Base-by-base conservation (phyloP, 2,888 invertebrate genomes). In the Drosophila limbata region DNA sequence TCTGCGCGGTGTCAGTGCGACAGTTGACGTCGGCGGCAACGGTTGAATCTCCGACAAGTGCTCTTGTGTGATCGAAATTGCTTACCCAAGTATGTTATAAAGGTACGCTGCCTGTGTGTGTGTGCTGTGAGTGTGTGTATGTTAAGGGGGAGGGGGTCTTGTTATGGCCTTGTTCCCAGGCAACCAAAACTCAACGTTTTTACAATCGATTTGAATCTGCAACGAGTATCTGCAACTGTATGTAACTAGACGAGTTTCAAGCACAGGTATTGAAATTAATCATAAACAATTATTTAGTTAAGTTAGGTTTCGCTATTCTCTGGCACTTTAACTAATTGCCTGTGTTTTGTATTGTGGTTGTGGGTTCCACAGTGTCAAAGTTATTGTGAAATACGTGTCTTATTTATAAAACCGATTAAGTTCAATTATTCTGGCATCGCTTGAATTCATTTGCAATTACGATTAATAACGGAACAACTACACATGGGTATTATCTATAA, bases 161-260 rank as follows among this genome's bases (percentile, higher is more conserved):
- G 73, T 63, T 73, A 31, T 73, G 74, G 59, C 42, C 55, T 17
- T 60, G 64, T 75, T 70, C 8, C 73, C 56, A 31, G 40, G 65
- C 53, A 74, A 73, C 75, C 13, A 15, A 10, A 35, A 5, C 21
- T 60, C 45, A 48, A 42, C 17, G 56, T 61, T 73, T 61, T 70
- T 44, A 73, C 44, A 74, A 73, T 74, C 73, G 73, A 74, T 74
- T 73, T 25, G 40, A 65, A 74, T 45, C 28, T 69, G 25, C 28
- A 42, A 13, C 48, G 51, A 45, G 9, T 11, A 75, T 45, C 28
- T 59, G 19, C 19, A 42, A 9, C 42, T 21, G 13, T 13, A 6
- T 33, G 48, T 17, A 50, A 33, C 48, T 33, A 8, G 17, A 19
- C 25, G 25, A 25, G 25, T 25, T n/a, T n/a, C 33, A 50, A 50